phyloP scores from a whole-genome alignment of 2,113 vertebrate genomes.

The Microcebus ravelobensis region DNA sequence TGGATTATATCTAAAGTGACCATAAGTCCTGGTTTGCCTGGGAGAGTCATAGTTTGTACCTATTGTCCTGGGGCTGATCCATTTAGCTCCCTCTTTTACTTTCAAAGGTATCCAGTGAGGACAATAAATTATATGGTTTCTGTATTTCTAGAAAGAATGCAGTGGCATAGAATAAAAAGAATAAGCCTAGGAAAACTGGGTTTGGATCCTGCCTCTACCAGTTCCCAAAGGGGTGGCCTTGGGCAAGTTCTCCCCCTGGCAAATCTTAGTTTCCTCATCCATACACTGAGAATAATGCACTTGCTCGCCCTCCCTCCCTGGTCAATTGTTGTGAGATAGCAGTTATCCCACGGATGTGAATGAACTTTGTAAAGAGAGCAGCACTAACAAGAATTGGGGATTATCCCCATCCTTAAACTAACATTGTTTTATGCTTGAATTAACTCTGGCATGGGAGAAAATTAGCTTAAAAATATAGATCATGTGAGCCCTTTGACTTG shows the following conservation, averaged over 20 bases:
- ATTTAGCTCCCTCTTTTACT: neutral
- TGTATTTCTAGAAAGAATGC: conserved; percentile 23
- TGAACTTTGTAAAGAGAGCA: neutral
- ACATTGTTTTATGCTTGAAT: neutral
- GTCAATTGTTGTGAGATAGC: neutral
- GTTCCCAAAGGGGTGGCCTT: neutral
- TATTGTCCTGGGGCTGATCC: neutral
- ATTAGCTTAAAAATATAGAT: neutral
- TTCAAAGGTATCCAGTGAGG: conserved; percentile 6
- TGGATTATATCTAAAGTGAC: neutral
- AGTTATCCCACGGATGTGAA: neutral
- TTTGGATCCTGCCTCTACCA: neutral
- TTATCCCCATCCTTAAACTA: conserved; percentile 3
- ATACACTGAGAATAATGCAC: neutral
- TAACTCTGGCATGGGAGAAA: neutral
- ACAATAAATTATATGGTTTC: neutral
- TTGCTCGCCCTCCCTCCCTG: neutral
- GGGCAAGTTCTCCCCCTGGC: neutral
- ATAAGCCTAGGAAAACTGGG: neutral
- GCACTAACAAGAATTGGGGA: neutral
- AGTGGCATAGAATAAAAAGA: neutral
- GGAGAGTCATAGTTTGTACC: neutral
- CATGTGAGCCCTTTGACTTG: neutral
- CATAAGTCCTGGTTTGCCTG: neutral
- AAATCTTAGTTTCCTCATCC: neutral